These are phyloP conservation scores for Hypanus sabinus DNA, from an alignment of 2,113 vertebrate species.

Conservation along the genomic window DNA sequence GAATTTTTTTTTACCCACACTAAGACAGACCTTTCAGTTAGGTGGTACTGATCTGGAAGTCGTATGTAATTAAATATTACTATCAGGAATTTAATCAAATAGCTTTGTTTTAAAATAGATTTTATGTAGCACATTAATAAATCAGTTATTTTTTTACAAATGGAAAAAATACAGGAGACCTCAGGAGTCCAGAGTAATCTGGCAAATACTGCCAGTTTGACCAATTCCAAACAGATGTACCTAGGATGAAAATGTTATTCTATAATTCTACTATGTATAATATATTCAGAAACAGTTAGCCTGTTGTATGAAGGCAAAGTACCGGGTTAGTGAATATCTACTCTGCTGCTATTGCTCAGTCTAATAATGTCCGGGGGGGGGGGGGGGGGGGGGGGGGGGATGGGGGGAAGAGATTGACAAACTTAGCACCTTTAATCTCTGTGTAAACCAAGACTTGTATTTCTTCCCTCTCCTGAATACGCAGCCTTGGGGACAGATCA, in stretches of 20 bases:
- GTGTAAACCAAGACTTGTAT: background rate
- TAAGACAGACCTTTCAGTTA: background rate
- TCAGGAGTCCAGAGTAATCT: too few relatives aligned
- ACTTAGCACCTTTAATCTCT: background rate
- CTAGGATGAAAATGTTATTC: background rate
- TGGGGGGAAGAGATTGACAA: background rate
- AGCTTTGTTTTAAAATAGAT: background rate
- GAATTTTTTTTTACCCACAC: too few relatives aligned
- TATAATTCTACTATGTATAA: too few relatives aligned
- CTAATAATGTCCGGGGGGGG: background rate
- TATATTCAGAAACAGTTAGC: background rate
- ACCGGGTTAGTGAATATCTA: background rate
- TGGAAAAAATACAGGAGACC: background rate
- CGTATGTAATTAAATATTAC: background rate
- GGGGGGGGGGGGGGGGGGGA: too few relatives aligned
- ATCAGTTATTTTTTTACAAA: too few relatives aligned
- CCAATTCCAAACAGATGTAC: background rate
- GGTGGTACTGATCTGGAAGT: background rate
- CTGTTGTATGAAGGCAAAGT: background rate
- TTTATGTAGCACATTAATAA: background rate
- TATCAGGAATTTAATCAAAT: background rate
- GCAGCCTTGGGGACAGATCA: background rate
- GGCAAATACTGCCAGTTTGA: too few relatives aligned
- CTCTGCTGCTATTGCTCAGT: too few relatives aligned
- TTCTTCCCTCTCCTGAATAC: background rate